phyloP scores from a whole-genome alignment of 2,113 vertebrate species.

The Morone saxatilis region DNA sequence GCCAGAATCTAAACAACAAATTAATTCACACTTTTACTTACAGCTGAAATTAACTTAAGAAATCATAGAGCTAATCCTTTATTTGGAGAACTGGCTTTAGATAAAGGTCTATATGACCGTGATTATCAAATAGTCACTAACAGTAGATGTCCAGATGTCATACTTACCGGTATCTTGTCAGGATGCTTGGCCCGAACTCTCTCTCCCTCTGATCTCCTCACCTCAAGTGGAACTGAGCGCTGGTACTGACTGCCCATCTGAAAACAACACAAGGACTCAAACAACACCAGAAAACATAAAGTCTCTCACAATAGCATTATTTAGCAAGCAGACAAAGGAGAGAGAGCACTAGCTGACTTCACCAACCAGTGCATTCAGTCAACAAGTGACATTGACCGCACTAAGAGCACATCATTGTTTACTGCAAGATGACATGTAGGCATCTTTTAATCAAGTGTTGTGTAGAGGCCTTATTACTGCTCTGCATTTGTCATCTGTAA shows the following conservation, averaged over 20 bases:
- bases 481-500: not conserved
- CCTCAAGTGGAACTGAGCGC: constrained; percentile 83
- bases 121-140: not conserved
- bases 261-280: constrained; percentile 36
- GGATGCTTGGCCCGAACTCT: constrained; percentile 86
- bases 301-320: constrained; percentile 54
- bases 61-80: not conserved
- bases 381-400: constrained; percentile 28
- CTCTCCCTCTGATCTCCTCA: constrained; percentile 86
- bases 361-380: constrained; percentile 30
- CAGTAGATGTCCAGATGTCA: not conserved
- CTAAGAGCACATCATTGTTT: constrained; percentile 22
- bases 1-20: not conserved
- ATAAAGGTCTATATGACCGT: not conserved
- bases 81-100: not conserved
- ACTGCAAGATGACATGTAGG: not conserved
- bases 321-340: constrained; percentile 56
- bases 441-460: constrained; percentile 17
- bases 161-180: constrained; percentile 87
- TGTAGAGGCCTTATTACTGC: not conserved
- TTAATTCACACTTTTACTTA: not conserved
- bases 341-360: constrained; percentile 48
- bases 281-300: constrained; percentile 42
- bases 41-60: not conserved
- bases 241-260: constrained; percentile 87